Base-by-base conservation (phyloP, 2,888 invertebrate species). In the Nymphalis polychloros region DNA sequence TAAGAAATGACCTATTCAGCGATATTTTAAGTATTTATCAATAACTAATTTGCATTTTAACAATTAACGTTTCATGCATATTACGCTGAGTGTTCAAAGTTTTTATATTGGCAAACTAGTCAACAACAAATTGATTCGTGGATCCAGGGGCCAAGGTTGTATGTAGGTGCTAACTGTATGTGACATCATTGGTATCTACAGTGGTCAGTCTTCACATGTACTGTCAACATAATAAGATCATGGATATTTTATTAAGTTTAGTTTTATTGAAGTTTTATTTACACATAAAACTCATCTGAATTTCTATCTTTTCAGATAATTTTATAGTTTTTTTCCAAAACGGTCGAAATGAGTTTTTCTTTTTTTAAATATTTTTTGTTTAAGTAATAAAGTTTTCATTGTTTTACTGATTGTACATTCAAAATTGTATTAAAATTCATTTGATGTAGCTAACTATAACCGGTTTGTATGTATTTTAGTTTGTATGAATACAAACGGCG, bases 111-210 rank as follows among this genome's bases (percentile, higher is more conserved):
- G 50, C 20, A 59, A 19, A n/a, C 48, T n/a, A 52, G 53, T 63
- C 69, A 68, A 23, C 23, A 50, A 59, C 61, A 53, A 67, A 64
- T 64, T 35, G 60, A 68, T 53, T 23, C 57, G n/a, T 57, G 31
- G 57, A 35, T 62, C 8, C 71, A 64, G 59, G 46, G 67, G 69
- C 67, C 71, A 72, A 69, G 71, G 69, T 63, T 69, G 48, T 62
- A 20, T 47, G 57, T 20, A 53, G 63, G 65, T 59, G 68, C 31
- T 64, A 67, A 68, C 61, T 62, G 59, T 50, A 52, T 69, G 66
- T 71, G 69, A 69, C 67, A 64, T 71, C 64, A 69, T 69, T 20
- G 59, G 35, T 50, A 63, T 62, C 48, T 52, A 49, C 62, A 35
- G 31, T 50, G 48, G 52, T 23, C 48, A 49, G 63, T 71, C 59